Conservation (phyloP, 2,113 vertebrate genomes). For the Upupa epops region DNA sequence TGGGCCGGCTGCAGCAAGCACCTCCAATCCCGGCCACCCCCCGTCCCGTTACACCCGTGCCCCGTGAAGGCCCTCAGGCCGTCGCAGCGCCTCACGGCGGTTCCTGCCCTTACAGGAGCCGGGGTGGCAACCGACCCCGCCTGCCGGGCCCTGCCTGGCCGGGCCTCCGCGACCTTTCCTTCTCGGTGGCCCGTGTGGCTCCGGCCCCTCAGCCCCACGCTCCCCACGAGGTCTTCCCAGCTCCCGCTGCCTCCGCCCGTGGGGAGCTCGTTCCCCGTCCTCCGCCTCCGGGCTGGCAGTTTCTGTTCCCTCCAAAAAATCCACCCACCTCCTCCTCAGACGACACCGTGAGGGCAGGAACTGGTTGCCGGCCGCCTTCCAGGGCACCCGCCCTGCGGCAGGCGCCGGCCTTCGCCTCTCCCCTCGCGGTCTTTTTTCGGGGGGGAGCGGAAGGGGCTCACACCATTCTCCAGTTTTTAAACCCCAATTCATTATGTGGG, state of each 20-base stretch:
- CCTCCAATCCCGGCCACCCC: too few species aligned
- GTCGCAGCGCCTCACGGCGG: neutral
- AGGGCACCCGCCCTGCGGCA: conserved; percentile 23
- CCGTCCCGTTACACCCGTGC: neutral
- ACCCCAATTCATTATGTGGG: neutral
- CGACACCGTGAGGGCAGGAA: neutral
- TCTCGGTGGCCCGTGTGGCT: neutral
- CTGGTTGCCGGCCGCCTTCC: neutral
- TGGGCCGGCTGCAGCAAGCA: neutral
- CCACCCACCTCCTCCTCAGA: conserved; percentile 4
- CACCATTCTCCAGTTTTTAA: neutral
- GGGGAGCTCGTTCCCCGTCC: neutral
- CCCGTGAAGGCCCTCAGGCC: neutral
- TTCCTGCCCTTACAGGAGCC: neutral
- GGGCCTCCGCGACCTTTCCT: neutral
- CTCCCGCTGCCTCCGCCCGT: neutral
- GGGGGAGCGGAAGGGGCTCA: too few species aligned
- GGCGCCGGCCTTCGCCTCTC: neutral
- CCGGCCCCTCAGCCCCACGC: too few species aligned
- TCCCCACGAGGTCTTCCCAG: neutral
- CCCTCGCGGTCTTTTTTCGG: neutral
- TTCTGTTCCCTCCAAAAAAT: conserved; percentile 17
- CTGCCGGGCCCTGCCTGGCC: neutral
- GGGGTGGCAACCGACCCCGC: neutral
- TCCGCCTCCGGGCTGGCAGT: neutral